phyloP scores from a whole-genome alignment of 2,888 invertebrate genomes.

The Thyatira batis region DNA sequence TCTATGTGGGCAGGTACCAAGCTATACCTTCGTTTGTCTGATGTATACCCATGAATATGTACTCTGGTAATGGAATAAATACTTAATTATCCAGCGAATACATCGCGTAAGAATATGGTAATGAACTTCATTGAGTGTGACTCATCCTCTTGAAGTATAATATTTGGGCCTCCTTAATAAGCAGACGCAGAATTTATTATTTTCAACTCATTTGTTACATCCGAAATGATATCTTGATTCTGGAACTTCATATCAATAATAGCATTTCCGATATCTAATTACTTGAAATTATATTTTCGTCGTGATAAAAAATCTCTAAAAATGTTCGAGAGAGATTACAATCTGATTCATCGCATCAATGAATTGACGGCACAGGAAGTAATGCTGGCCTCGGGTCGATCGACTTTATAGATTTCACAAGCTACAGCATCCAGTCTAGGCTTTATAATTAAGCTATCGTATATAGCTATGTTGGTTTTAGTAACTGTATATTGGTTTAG shows the following conservation, averaged over 20 bases:
- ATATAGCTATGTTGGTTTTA: constrained; percentile 2
- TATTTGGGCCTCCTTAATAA: too few relatives aligned
- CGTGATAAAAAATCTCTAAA: constrained; percentile 4
- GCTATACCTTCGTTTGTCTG: constrained; percentile 36
- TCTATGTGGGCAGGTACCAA: constrained; percentile 19
- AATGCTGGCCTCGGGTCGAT: constrained; percentile 46
- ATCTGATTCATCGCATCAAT: constrained; percentile 34
- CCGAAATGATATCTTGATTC: not conserved
- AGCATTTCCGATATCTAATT: not conserved
- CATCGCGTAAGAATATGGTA: too few relatives aligned
- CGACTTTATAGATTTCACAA: constrained; percentile 37
- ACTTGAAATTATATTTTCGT: not conserved
- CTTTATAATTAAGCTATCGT: constrained; percentile 18
- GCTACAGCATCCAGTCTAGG: constrained; percentile 29
- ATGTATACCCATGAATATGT: constrained; percentile 32
- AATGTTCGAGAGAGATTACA: constrained; percentile 21
- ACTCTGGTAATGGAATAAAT: too few relatives aligned
- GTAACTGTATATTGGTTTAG: not conserved
- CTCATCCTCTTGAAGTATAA: too few relatives aligned
- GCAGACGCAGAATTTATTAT: too few relatives aligned
- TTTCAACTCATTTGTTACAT: not conserved
- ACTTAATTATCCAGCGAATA: too few relatives aligned
- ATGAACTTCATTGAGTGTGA: too few relatives aligned
- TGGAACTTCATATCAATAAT: not conserved
- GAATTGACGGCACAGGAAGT: constrained; percentile 53